phyloP scores from a whole-genome alignment of 1,140 invertebrate species.

The Cydia fagiglandana region DNA sequence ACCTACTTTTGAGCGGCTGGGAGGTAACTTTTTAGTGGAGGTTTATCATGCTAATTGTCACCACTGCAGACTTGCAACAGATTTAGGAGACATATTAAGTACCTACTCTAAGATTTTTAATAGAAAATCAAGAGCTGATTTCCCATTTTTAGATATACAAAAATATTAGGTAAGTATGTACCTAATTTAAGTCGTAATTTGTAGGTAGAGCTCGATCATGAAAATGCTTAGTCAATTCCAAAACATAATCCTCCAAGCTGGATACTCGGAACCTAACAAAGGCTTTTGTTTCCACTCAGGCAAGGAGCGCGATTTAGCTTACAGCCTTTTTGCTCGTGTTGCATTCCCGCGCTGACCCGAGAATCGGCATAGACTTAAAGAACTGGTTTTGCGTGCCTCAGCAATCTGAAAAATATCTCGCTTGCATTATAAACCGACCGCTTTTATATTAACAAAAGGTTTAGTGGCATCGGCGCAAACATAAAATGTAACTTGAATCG shows the following conservation, averaged over 20 bases:
- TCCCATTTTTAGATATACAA: no score
- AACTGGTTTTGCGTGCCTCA: constrained; percentile 55
- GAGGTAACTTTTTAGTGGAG: no score
- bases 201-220: neutral
- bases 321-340: constrained; percentile 62
- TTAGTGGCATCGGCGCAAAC: constrained; percentile 26
- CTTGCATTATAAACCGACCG: constrained; percentile 31
- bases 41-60: no score
- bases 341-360: constrained; percentile 61
- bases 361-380: constrained; percentile 47
- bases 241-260: constrained; percentile 51
- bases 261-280: constrained; percentile 74
- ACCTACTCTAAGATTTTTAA: no score
- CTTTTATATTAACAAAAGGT: constrained; percentile 32
- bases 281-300: constrained; percentile 67
- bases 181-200: neutral
- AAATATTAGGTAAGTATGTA: no score
- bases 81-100: no score
- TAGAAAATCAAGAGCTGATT: no score
- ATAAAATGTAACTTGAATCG: constrained; percentile 30
- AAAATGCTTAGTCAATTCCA: constrained; percentile 46
- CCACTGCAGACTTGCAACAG: no score
- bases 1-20: no score
- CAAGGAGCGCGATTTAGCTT: constrained; percentile 50
- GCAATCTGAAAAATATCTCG: constrained; percentile 32